Evolutionary conservation across 2,113 vertebrate genomes (phyloP).

Genomic region (Pseudorectes ferrugineus): DNA sequence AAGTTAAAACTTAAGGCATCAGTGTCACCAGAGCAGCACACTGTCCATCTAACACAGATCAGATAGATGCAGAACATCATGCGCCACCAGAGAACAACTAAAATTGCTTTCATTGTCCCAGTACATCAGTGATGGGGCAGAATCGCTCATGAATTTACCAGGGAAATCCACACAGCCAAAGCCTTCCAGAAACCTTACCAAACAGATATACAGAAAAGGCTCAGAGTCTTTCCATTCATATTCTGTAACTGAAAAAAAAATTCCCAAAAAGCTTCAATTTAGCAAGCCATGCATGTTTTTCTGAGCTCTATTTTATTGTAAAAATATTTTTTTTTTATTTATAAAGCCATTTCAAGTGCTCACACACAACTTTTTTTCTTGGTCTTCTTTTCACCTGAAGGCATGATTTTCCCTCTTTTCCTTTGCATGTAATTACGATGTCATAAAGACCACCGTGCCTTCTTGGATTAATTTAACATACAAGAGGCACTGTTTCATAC

Average conservation of each 20-base stretch:
- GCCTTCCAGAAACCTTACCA: background rate
- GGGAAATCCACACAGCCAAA: background rate
- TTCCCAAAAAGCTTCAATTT: background rate
- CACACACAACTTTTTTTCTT: background rate
- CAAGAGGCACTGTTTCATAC: background rate
- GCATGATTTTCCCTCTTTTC: background rate
- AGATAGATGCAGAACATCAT: background rate
- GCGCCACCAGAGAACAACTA: background rate
- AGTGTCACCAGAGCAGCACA: background rate
- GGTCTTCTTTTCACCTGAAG: background rate
- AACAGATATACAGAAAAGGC: background rate
- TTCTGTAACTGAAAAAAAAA: background rate
- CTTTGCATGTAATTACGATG: background rate
- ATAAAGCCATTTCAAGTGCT: background rate
- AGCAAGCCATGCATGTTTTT: background rate
- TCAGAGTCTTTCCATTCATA: background rate
- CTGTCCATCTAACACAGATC: background rate
- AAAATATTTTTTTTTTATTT: background rate
- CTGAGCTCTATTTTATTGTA: background rate
- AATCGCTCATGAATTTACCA: background rate
- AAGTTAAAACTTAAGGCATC: too few relatives aligned
- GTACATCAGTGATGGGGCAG: background rate
- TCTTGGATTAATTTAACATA: background rate
- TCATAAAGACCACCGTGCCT: background rate
- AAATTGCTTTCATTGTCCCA: background rate